phyloP scores from a whole-genome alignment of 2,797 vertebrate species.

The Pitangus sulphuratus region DNA sequence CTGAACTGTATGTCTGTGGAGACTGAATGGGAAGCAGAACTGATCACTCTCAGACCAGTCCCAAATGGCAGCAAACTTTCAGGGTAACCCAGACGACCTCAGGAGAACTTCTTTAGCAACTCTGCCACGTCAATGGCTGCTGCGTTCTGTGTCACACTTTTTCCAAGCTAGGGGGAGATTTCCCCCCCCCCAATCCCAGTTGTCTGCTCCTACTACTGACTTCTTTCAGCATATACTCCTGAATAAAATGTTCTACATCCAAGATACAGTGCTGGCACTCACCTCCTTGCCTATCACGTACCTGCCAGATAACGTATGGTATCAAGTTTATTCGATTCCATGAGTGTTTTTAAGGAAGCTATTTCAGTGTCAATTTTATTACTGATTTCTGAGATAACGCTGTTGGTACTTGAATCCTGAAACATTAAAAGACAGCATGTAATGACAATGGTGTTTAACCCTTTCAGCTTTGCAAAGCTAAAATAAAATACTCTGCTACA shows the following conservation, averaged over 20 bases:
- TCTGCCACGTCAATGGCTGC: not conserved
- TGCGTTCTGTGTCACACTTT: not conserved
- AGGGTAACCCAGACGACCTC: not conserved
- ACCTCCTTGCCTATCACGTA: conserved; percentile 49
- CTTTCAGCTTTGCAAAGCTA: not conserved
- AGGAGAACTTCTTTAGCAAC: not conserved
- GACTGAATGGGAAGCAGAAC: not conserved
- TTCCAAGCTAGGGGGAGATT: not conserved
- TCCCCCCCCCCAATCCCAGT: not conserved
- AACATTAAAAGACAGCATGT: not conserved
- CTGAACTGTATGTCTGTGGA: not conserved
- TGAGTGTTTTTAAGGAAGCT: conserved; percentile 91
- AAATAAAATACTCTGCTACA: not conserved
- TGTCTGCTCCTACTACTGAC: not conserved
- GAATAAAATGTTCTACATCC: not conserved
- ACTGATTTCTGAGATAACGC: conserved; percentile 87
- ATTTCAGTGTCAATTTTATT: conserved; percentile 96
- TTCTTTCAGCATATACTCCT: not conserved
- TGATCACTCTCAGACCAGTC: not conserved
- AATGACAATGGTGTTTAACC: not conserved
- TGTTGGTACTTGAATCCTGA: conserved; percentile 87
- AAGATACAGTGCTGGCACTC: not conserved
- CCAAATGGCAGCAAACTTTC: not conserved
- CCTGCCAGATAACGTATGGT: conserved; percentile 94
- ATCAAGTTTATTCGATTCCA: conserved; percentile 94